phyloP scores from a whole-genome alignment of 1,140 invertebrate genomes.

The Amyelois transitella region DNA sequence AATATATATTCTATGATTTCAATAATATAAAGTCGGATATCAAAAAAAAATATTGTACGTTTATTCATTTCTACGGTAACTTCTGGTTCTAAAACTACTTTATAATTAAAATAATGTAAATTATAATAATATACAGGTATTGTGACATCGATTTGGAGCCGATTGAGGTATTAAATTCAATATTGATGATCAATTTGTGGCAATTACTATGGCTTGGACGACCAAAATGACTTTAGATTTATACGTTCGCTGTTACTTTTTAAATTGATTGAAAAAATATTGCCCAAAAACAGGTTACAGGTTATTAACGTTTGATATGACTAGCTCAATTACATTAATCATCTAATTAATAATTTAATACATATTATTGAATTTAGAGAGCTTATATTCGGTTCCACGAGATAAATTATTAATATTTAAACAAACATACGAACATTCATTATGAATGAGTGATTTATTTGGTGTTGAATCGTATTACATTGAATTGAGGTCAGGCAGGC shows the following conservation, averaged over 20 bases:
- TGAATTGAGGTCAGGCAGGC: too few species aligned
- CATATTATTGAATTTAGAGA: background rate
- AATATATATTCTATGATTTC: too few species aligned
- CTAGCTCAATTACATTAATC: background rate
- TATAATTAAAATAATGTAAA: conserved; percentile 8
- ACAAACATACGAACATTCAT: too few species aligned
- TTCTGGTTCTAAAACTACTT: conserved; percentile 23
- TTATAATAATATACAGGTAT: conserved; percentile 3
- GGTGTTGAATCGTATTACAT: too few species aligned
- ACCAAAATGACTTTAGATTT: conserved; percentile 4
- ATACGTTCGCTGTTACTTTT: conserved; percentile 11
- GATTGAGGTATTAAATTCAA: conserved; percentile 6
- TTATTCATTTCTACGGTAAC: conserved; percentile 25
- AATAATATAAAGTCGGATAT: background rate
- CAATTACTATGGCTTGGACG: conserved; percentile 18
- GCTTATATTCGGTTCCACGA: background rate
- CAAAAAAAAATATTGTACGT: conserved; percentile 23
- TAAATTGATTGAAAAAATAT: background rate
- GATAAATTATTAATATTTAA: too few species aligned
- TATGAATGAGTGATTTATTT: too few species aligned
- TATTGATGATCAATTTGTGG: conserved; percentile 10
- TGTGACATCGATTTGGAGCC: conserved; percentile 17
- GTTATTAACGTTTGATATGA: too few species aligned
- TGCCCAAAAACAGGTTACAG: background rate
- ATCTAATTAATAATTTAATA: background rate